Percentiles rank a stretch among this genome's conserved stretches.
phyloP scores from a whole-genome alignment of 2,888 invertebrate species.

The Eupsilia transversa region DNA sequence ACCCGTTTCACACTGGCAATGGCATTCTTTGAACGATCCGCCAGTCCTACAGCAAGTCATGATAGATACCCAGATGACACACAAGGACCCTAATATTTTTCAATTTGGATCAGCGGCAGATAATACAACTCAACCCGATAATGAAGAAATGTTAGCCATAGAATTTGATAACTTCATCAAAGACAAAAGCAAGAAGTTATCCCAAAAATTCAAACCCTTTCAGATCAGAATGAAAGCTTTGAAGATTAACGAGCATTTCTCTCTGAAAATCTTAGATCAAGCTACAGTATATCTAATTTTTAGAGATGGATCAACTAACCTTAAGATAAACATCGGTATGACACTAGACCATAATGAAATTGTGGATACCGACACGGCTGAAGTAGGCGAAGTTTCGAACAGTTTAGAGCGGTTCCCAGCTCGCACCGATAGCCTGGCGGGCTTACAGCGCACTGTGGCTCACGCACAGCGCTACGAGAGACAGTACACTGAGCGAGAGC shows the following conservation, averaged over 20 bases:
- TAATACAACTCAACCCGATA: slow-evolving; percentile 70
- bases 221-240: slow-evolving; percentile 87
- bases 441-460: slow-evolving; percentile 78
- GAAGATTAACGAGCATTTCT: slow-evolving; percentile 86
- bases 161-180: slow-evolving; percentile 86
- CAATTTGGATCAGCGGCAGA: slow-evolving; percentile 74
- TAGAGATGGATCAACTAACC: slow-evolving; percentile 82
- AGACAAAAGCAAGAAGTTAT: slow-evolving; percentile 83
- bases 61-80: slow-evolving; percentile 84
- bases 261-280: slow-evolving; percentile 84
- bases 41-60: slow-evolving; percentile 86
- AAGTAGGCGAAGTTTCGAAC: slow-evolving; percentile 77
- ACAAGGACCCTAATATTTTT: slow-evolving; percentile 82
- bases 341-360: slow-evolving; percentile 88
- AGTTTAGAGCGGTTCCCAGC: slow-evolving; percentile 75
- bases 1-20: slow-evolving; percentile 86
- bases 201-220: slow-evolving; percentile 83
- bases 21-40: slow-evolving; percentile 87
- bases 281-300: slow-evolving; percentile 83
- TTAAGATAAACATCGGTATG: slow-evolving; percentile 88
- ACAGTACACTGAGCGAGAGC: slow-evolving; percentile 74
- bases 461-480: slow-evolving; percentile 78
- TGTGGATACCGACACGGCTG: slow-evolving; percentile 83
- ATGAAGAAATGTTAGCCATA: slow-evolving; percentile 86
- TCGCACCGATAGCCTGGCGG: slow-evolving; percentile 82